Evolutionary conservation across 2,797 vertebrate genomes (phyloP).

Genomic region (Peromyscus nudipes): DNA sequence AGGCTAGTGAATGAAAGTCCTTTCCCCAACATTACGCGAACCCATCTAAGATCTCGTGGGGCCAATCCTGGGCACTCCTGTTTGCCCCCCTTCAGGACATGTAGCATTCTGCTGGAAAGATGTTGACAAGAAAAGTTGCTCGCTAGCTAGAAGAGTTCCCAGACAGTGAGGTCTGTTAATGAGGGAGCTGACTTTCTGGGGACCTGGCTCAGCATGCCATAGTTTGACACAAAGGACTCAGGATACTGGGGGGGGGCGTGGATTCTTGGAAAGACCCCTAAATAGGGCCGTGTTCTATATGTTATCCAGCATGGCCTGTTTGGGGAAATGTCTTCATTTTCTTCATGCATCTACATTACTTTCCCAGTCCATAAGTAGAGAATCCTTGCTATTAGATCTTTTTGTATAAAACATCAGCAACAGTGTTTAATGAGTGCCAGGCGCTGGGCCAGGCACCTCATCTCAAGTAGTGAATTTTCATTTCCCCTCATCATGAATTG

Average conservation of each 20-base stretch:
- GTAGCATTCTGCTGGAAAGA: background rate
- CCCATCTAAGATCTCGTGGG: background rate
- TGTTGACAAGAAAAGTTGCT: conserved; percentile 11
- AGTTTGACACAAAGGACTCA: conserved; percentile 1
- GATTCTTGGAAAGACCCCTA: background rate
- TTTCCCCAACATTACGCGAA: fast-evolving
- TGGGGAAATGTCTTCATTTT: background rate
- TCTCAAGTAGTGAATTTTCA: background rate
- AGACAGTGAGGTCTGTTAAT: background rate
- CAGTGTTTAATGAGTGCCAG: background rate
- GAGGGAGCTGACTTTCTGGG: conserved; percentile 2
- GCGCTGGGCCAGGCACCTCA: background rate
- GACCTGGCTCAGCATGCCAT: conserved; percentile 20
- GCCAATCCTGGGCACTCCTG: background rate
- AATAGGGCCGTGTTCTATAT: fast-evolving
- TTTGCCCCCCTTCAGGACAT: background rate
- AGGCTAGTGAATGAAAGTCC: background rate
- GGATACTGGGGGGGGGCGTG: background rate
- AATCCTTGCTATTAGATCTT: background rate
- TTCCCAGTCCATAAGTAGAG: background rate
- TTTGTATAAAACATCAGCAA: background rate
- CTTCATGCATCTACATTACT: background rate
- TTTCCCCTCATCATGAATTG: background rate
- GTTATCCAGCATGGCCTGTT: background rate
- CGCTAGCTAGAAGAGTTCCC: conserved; percentile 21